Evolutionary conservation across 2,113 vertebrate genomes (phyloP), one percentile per base, ranked within the genome.

Genomic region (Actenoides lindsayi): DNA sequence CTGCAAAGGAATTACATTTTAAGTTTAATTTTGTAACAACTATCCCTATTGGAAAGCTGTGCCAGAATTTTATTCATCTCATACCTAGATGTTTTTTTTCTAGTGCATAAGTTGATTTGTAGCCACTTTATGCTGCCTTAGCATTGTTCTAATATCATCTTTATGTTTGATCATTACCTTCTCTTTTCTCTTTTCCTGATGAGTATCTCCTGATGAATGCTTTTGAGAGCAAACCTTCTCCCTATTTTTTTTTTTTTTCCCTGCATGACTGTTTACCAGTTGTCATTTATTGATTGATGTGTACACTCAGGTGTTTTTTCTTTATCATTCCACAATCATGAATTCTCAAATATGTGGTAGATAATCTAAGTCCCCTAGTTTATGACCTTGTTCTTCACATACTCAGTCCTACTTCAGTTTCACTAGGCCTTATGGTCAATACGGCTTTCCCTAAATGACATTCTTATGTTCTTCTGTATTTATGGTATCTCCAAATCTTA

Each of bases 241-340:
- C 39, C 23, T 85, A 78, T 83, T 84, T 57, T 12, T 62, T 84
- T 87, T 83, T 84, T 85, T 84, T 53, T 14, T 62, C 82, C 79
- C 53, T 87, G 24, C 30, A 89, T 76, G 53, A 35, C 64, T 87
- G 62, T 95, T 95, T 94, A 59, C 74, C 59, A 50, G 31, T 86
- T 93, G 90, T 42, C 84, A 85, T 87, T 62, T 65, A 85, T 81
- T 87, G 93, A 96, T 37, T 76, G 73, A 96, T 94, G 19, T 82
- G 74, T 95, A 65, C 81, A 79, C 81, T 93, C 94, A 91, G 87
- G 84, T 96, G 91, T 20, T 85, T 76, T 79, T 71, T 18, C 65
- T 89, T 95, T 96, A 89, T 89, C 19, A 8, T 79, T 94, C 69
- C 67, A 57, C 64, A 68, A 69, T 59, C 2, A 0, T 18, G 64